Percentiles rank a stretch among this genome's conserved stretches.
phyloP scores from a whole-genome alignment of 2,888 invertebrate genomes.

The Lasius fuliginosus region DNA sequence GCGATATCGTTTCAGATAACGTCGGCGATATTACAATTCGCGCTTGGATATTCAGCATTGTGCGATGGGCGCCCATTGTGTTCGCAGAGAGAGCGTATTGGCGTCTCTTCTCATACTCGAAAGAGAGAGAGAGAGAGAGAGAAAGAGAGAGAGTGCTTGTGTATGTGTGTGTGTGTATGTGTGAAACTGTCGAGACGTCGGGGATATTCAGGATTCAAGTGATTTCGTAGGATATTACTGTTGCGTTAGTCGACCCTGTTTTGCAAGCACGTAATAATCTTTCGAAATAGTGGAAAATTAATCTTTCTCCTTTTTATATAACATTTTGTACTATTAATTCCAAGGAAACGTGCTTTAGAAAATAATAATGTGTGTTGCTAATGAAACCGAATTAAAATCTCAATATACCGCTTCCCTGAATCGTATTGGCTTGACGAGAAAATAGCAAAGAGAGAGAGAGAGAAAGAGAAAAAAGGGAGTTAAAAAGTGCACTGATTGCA shows the following conservation, averaged over 20 bases:
- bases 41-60: conserved; percentile 39
- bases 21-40: conserved; percentile 21
- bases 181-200: conserved; percentile 9
- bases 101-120: conserved; percentile 21
- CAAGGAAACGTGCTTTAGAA: not conserved
- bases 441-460: not conserved
- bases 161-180: too few species aligned
- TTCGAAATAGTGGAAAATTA: conserved; percentile 22
- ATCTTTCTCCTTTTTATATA: not conserved
- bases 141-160: not conserved
- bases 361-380: not conserved
- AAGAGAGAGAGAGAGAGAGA: too few species aligned
- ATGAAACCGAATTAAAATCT: conserved; percentile 11
- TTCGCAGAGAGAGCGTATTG: conserved; percentile 22
- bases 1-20: conserved; percentile 39
- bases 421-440: conserved; percentile 7
- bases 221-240: conserved; percentile 7
- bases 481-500: conserved; percentile 35
- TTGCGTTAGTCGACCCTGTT: not conserved
- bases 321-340: not conserved
- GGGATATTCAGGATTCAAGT: conserved; percentile 37
- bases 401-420: not conserved
- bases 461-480: not conserved
- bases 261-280: not conserved
- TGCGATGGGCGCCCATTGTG: conserved; percentile 34